Base-by-base conservation (phyloP, 2,113 vertebrate genomes). In the Noturus placidus region DNA sequence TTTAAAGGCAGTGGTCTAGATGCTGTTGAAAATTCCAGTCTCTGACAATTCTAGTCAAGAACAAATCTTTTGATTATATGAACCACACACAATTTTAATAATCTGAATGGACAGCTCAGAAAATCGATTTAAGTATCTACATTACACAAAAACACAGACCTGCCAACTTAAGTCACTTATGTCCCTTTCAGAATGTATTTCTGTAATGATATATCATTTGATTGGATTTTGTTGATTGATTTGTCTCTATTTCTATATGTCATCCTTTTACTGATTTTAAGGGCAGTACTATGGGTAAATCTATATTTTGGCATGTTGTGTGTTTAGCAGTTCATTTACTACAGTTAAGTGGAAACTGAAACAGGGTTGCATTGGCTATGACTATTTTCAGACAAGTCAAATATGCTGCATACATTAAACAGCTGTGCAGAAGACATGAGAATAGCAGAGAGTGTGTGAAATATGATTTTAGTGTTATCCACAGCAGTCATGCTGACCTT, bases 361-460 rank as follows among this genome's bases (percentile, higher is more conserved):
- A 78, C 4, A 10, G 27, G 59, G 19, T 13, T 19, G 10, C 35
- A 30, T 86, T 65, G 54, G 35, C 67, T 70, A 82, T 38, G 59
- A 19, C 38, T 82, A 82, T 82, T 38, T 82, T 35, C 56, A 42
- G 70, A 19, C 70, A 84, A 74, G 25, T 72, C 54, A 81, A 81
- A 87, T 50, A 80, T 19, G 10, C 6, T n/a, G 27, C 38, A 78
- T 76, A 3, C 50, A 33, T 80, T 46, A 59, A 69, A 33, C 65
- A 81, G 81, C 74, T 83, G 85, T 72, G 52, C n/a, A 7, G 46
- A 63, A 19, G n/a, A 27, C 77, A 83, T 52, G 50, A 85, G 35
- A 57, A 89, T 81, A 82, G 27, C 50, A 72, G 72, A 89, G 38
- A 42, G 42, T 13, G 50, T 83, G 80, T 79, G 84, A 80, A 88